Conservation (phyloP, 2,888 invertebrate species). For the Lacanobia oleracea region DNA sequence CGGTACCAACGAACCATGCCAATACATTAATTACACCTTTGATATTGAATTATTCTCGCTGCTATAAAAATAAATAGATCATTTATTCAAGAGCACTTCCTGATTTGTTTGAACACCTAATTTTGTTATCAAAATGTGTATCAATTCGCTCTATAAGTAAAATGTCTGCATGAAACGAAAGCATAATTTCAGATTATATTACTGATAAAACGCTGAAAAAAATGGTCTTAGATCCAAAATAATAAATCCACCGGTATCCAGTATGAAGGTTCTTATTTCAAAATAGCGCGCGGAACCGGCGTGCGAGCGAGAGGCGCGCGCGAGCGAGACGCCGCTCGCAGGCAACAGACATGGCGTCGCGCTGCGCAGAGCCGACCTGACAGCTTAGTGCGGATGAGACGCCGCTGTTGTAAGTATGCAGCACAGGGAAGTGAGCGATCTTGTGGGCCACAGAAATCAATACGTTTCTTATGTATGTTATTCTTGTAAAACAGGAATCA, state of each 20-base stretch:
- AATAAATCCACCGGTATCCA: background rate
- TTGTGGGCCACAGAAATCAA: background rate
- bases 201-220: background rate
- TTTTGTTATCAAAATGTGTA: background rate
- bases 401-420: constrained; percentile 13
- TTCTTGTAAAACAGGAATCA: background rate
- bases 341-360: constrained; percentile 84
- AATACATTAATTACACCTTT: constrained; percentile 27
- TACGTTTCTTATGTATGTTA: background rate
- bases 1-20: constrained; percentile 23
- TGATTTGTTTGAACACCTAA: background rate
- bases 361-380: constrained; percentile 28
- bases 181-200: background rate
- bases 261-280: constrained; percentile 21
- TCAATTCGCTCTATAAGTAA: background rate
- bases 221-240: background rate
- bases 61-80: background rate
- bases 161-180: background rate
- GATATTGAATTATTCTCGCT: constrained; percentile 22
- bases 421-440: too few relatives aligned
- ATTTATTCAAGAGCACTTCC: constrained; percentile 9
- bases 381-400: constrained; percentile 27
- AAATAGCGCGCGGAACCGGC: constrained; percentile 52
- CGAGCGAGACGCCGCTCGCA: constrained; percentile 53
- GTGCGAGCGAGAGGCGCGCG: constrained; percentile 57